These are phyloP conservation scores for Pantherophis guttatus DNA, from an alignment of 2,113 vertebrate genomes.

Conservation along the genomic window DNA sequence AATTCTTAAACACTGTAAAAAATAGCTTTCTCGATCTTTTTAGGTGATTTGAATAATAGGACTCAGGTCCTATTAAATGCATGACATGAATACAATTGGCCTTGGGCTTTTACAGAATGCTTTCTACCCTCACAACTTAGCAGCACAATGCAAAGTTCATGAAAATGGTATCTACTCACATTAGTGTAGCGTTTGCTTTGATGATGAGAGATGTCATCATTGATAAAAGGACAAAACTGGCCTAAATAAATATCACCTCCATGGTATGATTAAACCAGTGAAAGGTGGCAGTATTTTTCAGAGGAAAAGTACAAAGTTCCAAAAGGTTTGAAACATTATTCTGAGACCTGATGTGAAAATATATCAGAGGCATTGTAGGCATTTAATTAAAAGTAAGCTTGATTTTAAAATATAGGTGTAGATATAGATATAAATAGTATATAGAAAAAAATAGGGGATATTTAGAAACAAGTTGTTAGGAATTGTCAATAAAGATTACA, in stretches of 20 bases:
- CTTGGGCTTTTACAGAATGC: not conserved
- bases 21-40: not conserved
- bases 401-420: not conserved
- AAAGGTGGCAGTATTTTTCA: not conserved
- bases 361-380: not conserved
- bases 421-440: not conserved
- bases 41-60: not conserved
- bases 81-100: not conserved
- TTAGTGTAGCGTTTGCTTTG: not conserved
- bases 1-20: not conserved
- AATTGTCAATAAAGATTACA: not conserved
- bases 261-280: not conserved
- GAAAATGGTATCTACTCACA: not conserved
- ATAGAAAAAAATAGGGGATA: not conserved
- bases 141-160: not conserved
- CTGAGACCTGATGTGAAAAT: not conserved
- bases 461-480: not conserved
- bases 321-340: constrained; percentile 8
- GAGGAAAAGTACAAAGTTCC: not conserved
- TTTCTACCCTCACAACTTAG: not conserved
- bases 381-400: not conserved
- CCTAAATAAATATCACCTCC: not conserved
- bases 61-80: not conserved
- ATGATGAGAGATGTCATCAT: not conserved
- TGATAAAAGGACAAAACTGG: not conserved